phyloP scores from a whole-genome alignment of 2,113 vertebrate genomes.

The Sciurus niger region DNA sequence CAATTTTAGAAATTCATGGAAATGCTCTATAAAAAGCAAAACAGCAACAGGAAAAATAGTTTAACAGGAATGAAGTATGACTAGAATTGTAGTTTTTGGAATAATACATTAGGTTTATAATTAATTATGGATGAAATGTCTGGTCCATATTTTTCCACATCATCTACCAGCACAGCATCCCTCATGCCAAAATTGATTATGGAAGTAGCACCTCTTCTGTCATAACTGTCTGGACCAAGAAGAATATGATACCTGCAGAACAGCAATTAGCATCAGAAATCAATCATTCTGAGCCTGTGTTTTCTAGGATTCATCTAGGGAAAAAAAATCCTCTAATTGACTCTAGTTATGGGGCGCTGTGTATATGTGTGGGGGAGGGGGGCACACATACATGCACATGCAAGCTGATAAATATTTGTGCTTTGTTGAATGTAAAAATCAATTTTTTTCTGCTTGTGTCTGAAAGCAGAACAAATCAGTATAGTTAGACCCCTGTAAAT shows the following conservation, averaged over 20 bases:
- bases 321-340: not conserved
- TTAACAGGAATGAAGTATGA: slow-evolving; percentile 70
- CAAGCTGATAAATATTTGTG: not conserved
- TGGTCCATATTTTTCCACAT: slow-evolving; percentile 69
- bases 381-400: too few relatives aligned
- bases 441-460: slow-evolving; percentile 43
- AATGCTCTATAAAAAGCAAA: slow-evolving; percentile 52
- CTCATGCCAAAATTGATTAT: slow-evolving; percentile 73
- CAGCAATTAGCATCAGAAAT: slow-evolving; percentile 62
- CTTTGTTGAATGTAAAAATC: slow-evolving; percentile 24
- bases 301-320: slow-evolving; percentile 65
- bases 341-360: not conserved
- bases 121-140: slow-evolving; percentile 83
- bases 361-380: not conserved
- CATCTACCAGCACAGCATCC: slow-evolving; percentile 35
- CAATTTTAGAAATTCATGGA: slow-evolving; percentile 62
- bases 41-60: slow-evolving; percentile 66
- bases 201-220: slow-evolving; percentile 73
- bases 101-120: slow-evolving; percentile 77
- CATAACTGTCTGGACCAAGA: slow-evolving; percentile 60
- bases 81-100: slow-evolving; percentile 64
- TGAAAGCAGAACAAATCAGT: slow-evolving; percentile 11
- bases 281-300: slow-evolving; percentile 57
- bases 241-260: slow-evolving; percentile 22
- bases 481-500: slow-evolving; percentile 12